Percentiles rank a stretch among this genome's conserved stretches.
Conservation (phyloP, 53 echinoderm and acorn worm species). For the Holothuria scabra region DNA sequence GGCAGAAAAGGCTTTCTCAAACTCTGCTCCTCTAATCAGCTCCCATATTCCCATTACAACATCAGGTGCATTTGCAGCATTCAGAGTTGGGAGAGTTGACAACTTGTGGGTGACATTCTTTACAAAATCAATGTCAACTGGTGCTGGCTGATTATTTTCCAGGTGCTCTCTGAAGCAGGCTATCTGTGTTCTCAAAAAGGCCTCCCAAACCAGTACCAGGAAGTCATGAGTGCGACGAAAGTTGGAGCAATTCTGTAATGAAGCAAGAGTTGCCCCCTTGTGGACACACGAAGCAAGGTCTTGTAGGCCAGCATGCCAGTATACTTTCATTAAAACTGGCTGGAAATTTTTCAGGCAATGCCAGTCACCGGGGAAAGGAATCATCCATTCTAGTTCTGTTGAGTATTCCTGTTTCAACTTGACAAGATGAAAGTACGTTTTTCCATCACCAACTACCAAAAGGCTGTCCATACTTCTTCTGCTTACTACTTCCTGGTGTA, state of each 20-base stretch:
- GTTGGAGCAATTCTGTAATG: slow-evolving; percentile 18
- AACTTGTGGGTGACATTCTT: no score
- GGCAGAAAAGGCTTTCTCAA: not conserved
- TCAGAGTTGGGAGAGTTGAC: no score
- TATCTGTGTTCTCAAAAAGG: not conserved
- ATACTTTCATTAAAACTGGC: slow-evolving; percentile 57
- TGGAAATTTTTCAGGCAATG: slow-evolving; percentile 52
- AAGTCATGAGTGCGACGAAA: slow-evolving; percentile 50
- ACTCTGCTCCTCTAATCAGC: not conserved
- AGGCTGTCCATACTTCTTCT: not conserved
- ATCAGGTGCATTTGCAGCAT: no score
- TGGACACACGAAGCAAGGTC: slow-evolving; percentile 40
- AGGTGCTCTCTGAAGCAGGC: not conserved
- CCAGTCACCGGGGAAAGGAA: slow-evolving; percentile 57
- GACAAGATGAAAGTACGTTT: no score
- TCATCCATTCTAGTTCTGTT: not conserved
- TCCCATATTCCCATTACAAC: not conserved
- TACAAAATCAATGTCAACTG: no score
- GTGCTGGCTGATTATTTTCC: no score
- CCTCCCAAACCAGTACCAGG: slow-evolving; percentile 43
- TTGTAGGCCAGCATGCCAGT: slow-evolving; percentile 58
- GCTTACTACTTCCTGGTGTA: not conserved
- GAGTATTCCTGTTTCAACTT: no score
- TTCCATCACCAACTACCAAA: slow-evolving; percentile 23
- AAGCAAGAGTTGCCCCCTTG: slow-evolving; percentile 44